Evolutionary conservation across 2,888 invertebrate species (phyloP), one percentile per base, ranked within the genome.

Genomic region (Drosophila macrothrix): DNA sequence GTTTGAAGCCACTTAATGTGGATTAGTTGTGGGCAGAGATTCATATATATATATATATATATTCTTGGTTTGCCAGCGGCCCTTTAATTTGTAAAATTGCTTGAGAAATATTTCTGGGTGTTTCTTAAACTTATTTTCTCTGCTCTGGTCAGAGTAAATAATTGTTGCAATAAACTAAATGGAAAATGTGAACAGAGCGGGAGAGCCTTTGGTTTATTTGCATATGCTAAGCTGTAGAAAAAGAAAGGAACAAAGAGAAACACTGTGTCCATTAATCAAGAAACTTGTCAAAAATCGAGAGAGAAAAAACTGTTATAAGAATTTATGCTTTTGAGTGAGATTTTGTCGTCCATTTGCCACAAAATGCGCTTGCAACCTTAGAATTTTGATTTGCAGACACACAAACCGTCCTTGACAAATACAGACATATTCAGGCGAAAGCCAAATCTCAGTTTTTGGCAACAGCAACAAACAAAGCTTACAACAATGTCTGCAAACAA

Each of bases 311-410:
- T 16, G 50, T 67, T 68, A 54, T 66, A 41, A 39, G 41, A 60
- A 81, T 64, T 69, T 65, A 63, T 73, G 69, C 46, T 69, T 60
- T 56, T 71, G 41, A 16, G n/a, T 16, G 14, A 29, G 22, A 62
- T 67, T 66, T 50, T 76, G 29, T 33, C 49, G 33, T 54, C n/a
- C 39, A 62, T 73, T 84, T 76, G 65, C 58, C 63, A 67, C 68
- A 62, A 90, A 82, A 87, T 91, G 74, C 83, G 88, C 81, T 83
- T 91, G 78, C 74, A 90, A 82, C 84, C 88, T 87, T 82, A 88
- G 46, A 76, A 90, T 90, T 88, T 77, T 88, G 90, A 90, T 80
- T 84, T 75, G 73, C 80, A 78, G 55, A 72, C 63, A 56, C 60
- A 61, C 49, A 55, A 16, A 58, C 28, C 46, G 41, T 29, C 5